Evolutionary conservation across 2,797 vertebrate genomes (phyloP).

Genomic region (Falco peregrinus): DNA sequence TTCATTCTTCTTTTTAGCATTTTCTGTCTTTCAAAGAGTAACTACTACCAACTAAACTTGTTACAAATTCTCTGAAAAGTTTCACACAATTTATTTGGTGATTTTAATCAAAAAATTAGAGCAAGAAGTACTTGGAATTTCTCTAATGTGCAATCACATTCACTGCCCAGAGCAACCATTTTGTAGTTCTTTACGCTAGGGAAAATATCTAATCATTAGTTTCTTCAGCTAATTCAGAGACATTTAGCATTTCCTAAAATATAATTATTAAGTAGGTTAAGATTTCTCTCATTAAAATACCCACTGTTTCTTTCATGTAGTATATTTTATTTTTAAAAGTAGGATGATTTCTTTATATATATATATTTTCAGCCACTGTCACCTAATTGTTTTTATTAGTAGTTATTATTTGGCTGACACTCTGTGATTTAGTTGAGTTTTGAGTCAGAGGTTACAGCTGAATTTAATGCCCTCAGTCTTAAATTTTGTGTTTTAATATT

Average conservation of each 20-base stretch:
- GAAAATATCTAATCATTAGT: slow-evolving; percentile 25
- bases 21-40: neutral
- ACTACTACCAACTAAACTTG: neutral
- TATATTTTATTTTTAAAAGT: neutral
- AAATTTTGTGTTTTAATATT: neutral
- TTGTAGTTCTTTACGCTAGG: slow-evolving; percentile 25
- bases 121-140: neutral
- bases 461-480: neutral
- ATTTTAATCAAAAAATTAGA: neutral
- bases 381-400: neutral
- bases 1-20: neutral
- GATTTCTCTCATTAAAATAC: neutral
- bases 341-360: neutral
- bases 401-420: neutral
- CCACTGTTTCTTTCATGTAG: neutral
- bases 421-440: neutral
- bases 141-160: neutral
- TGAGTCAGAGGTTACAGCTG: neutral
- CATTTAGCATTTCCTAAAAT: slow-evolving; percentile 3
- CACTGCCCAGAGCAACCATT: slow-evolving; percentile 46
- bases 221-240: slow-evolving; percentile 39
- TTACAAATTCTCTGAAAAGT: neutral
- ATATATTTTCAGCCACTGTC: neutral
- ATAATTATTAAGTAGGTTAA: slow-evolving; percentile 26
- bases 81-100: neutral